Base-by-base conservation (phyloP, 2,888 invertebrate genomes). In the Meteorus cinctellus region DNA sequence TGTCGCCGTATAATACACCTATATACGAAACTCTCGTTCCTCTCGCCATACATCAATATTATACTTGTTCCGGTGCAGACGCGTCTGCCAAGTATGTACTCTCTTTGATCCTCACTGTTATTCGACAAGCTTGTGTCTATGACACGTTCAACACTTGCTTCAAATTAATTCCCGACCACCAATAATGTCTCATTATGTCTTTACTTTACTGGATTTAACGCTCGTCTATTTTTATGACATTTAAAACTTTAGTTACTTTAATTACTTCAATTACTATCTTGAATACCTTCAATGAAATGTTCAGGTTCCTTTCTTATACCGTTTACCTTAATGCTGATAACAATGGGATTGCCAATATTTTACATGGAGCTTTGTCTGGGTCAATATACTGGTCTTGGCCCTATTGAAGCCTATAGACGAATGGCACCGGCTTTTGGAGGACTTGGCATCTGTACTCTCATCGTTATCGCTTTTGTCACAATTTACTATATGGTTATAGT, bases 401-500 rank as follows among this genome's bases (percentile, higher is more conserved):
- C 96, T 0, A 89, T 93, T 60, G 90, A 92, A 81, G 93, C 93
- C 0, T 94, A 93, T 84, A 87, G 89, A 55, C 89, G 92, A 3
- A 92, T 94, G 83, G 92, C 93, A 0, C 94, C 94, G 0, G 92
- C 91, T 4, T 89, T 90, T 75, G 85, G 87, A 59, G 90, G 90
- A 75, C 88, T 94, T 1, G 94, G 94, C 0, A 93, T 93, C 84
- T 93, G 93, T 81, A 94, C 94, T 0, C 90, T 95, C 78, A 91
- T 94, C 51, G 93, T 95, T 31, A 94, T 96, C 55, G 91, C 92
- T n/a, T 90, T 95, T 60, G 93, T 95, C 71, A 93, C 93, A 24
- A 92, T 95, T 81, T 96, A 95, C 87, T 96, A 95, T 90, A 96
- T 95, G 93, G 92, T 95, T 51, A 94, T 96, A 78, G 94, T 95